Evolutionary conservation across 2,113 vertebrate genomes (phyloP).

Genomic region (Proteles cristata): DNA sequence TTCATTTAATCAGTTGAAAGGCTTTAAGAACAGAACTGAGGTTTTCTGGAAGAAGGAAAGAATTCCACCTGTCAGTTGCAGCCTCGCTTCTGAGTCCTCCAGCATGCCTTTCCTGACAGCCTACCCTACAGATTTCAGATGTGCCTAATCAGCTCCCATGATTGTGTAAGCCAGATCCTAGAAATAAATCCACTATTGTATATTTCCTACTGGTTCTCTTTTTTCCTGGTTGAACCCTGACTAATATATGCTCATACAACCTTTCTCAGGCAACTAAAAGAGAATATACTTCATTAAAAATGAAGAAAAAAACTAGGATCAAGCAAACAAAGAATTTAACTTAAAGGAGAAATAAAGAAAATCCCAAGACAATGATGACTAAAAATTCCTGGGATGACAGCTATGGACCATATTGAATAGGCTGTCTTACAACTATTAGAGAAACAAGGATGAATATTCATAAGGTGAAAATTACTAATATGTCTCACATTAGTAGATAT

Average conservation of each 20-base stretch:
- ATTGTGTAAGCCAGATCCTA: background rate
- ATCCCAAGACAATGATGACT: background rate
- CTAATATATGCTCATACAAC: background rate
- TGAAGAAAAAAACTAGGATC: background rate
- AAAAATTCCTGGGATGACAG: background rate
- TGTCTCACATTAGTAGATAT: background rate
- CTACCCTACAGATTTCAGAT: background rate
- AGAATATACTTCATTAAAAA: background rate
- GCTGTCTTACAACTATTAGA: background rate
- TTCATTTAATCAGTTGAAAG: background rate
- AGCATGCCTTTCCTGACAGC: background rate
- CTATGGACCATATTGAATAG: background rate
- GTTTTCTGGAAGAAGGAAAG: background rate
- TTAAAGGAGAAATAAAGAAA: slow-evolving; percentile 8
- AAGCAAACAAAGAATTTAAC: background rate
- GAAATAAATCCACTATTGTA: background rate
- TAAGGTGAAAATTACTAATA: background rate
- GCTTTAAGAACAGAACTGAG: background rate
- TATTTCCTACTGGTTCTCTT: background rate
- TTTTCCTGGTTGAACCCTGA: background rate
- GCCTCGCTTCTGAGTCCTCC: background rate
- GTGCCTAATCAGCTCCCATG: background rate
- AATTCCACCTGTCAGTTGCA: background rate
- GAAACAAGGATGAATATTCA: background rate
- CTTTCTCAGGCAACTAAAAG: slow-evolving; percentile 16